Conservation (phyloP, 2,113 vertebrate genomes). For the Motacilla alba region DNA sequence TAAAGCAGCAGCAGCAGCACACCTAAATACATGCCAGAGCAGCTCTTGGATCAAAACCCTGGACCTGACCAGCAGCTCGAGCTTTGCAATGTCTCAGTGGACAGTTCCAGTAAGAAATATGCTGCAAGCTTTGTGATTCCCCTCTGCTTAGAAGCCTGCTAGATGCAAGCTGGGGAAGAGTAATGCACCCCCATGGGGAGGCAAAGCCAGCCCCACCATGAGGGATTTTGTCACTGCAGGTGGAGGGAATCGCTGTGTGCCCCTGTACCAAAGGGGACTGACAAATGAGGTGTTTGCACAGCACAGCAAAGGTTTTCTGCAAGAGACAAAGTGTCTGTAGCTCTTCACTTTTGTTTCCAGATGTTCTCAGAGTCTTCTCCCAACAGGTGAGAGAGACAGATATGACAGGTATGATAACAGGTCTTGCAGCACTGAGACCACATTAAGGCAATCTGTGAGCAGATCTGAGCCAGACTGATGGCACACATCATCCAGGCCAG, state of each 20-base stretch:
- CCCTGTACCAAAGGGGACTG: not conserved
- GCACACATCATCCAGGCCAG: not conserved
- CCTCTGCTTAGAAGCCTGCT: not conserved
- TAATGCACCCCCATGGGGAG: not conserved
- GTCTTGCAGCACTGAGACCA: not conserved
- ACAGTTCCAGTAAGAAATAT: not conserved
- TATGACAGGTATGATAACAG: rapidly evolving
- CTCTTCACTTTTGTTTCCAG: not conserved
- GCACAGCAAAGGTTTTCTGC: not conserved
- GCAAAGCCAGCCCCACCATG: not conserved
- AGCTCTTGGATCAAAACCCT: not conserved
- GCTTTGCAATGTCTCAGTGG: not conserved
- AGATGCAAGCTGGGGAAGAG: not conserved
- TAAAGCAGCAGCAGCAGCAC: not conserved
- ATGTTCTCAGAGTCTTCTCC: not conserved
- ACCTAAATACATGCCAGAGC: not conserved
- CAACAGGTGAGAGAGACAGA: not conserved
- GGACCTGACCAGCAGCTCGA: not conserved
- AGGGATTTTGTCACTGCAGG: not conserved
- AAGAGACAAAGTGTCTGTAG: not conserved
- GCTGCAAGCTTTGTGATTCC: not conserved
- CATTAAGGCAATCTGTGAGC: not conserved
- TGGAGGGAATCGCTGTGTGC: not conserved
- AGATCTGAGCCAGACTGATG: not conserved
- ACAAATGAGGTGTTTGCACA: not conserved